phyloP scores from a whole-genome alignment of 2,888 invertebrate genomes.

The Agriotes lineatus region DNA sequence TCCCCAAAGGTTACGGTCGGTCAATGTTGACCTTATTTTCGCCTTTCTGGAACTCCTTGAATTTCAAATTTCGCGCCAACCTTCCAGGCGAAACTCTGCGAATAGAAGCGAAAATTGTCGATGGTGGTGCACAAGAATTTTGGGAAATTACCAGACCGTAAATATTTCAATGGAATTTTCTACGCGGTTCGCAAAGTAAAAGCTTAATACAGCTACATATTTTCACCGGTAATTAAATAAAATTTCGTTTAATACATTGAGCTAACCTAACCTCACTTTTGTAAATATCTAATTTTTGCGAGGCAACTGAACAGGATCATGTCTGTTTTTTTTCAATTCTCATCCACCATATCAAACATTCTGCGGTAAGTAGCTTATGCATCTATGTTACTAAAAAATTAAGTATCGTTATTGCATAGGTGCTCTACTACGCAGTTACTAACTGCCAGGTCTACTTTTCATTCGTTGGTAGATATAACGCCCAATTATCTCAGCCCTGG shows the following conservation, averaged over 20 bases:
- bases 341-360: neutral
- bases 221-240: neutral
- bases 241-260: neutral
- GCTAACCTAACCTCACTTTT: conserved; percentile 13
- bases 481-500: conserved; percentile 41
- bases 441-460: neutral
- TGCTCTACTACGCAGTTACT: neutral
- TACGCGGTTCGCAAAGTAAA: neutral
- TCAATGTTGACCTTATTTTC: conserved; percentile 21
- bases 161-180: neutral
- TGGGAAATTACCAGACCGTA: too few species aligned
- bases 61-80: neutral
- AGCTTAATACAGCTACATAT: neutral
- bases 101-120: neutral
- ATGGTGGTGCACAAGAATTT: too few species aligned
- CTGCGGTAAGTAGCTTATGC: neutral
- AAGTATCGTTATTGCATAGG: neutral
- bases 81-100: neutral
- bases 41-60: neutral
- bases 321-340: neutral
- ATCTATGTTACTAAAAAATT: neutral
- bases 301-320: too few species aligned
- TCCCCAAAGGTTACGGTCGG: conserved; percentile 41
- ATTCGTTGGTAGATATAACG: neutral
- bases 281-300: neutral